phyloP scores from a whole-genome alignment of 2,797 vertebrate species.

The Babyrousa celebensis region DNA sequence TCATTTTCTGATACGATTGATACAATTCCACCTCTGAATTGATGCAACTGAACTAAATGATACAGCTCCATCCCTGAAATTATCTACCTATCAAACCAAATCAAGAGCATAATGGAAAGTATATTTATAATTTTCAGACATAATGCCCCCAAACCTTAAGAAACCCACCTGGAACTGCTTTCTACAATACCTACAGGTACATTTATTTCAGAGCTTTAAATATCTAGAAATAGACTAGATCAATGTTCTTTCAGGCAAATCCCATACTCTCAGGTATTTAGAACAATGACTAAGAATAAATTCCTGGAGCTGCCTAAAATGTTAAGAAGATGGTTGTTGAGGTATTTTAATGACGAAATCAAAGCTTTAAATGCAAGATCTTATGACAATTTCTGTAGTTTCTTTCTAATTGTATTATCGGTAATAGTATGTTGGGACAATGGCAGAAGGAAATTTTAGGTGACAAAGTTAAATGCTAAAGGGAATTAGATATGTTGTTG shows the following conservation, averaged over 20 bases:
- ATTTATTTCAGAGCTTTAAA: conserved; percentile 43
- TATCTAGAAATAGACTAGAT: not conserved
- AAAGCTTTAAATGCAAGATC: not conserved
- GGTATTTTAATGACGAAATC: conserved; percentile 29
- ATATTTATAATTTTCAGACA: not conserved
- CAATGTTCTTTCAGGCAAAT: not conserved
- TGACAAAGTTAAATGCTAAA: conserved; percentile 45
- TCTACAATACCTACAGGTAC: not conserved
- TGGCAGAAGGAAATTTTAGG: not conserved
- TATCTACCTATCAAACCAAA: conserved; percentile 7
- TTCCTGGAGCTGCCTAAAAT: conserved; percentile 5
- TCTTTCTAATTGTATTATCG: conserved; percentile 25
- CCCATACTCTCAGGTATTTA: not conserved
- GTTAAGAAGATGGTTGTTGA: not conserved
- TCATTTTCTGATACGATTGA: not conserved
- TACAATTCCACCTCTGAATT: not conserved
- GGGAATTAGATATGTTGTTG: not conserved
- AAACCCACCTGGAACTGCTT: not conserved
- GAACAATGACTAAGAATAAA: conserved; percentile 29
- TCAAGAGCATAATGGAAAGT: not conserved
- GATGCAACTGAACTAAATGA: not conserved
- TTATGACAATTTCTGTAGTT: not conserved
- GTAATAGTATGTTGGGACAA: not conserved
- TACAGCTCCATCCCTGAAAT: not conserved
- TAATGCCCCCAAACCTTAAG: not conserved